phyloP scores from a whole-genome alignment of 2,113 vertebrate species.

The Gobiocypris rarus region DNA sequence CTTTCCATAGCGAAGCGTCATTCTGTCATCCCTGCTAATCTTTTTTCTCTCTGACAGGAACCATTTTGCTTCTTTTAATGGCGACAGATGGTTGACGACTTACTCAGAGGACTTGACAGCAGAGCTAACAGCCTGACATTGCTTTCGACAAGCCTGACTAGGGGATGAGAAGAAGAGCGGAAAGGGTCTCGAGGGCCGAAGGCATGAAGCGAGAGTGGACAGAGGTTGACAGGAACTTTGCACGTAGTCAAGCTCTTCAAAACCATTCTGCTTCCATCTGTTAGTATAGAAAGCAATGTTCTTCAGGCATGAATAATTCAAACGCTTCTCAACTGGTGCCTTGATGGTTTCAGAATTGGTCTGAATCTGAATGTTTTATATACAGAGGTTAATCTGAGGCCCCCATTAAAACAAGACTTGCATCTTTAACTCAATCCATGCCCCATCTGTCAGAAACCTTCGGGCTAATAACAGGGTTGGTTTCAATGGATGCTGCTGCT shows the following conservation, averaged over 20 bases:
- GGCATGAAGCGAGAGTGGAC: slow-evolving; percentile 44
- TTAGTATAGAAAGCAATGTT: slow-evolving; percentile 48
- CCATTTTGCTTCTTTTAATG: slow-evolving; percentile 53
- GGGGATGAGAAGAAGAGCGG: neutral
- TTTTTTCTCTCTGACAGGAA: slow-evolving; percentile 58
- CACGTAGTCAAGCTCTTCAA: slow-evolving; percentile 36
- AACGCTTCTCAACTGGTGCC: slow-evolving; percentile 8
- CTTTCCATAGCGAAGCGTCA: neutral
- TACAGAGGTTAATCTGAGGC: slow-evolving; percentile 36
- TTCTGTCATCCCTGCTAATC: neutral
- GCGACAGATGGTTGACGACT: slow-evolving; percentile 63
- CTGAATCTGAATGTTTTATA: neutral
- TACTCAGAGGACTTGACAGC: slow-evolving; percentile 49
- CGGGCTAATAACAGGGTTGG: slow-evolving; percentile 46
- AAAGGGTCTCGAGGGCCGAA: slow-evolving; percentile 41
- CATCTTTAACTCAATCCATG: slow-evolving; percentile 53
- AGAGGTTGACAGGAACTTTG: slow-evolving; percentile 62
- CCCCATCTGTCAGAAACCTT: slow-evolving; percentile 55
- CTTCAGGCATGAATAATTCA: slow-evolving; percentile 63
- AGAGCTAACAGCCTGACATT: slow-evolving; percentile 58
- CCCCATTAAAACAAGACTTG: slow-evolving; percentile 42
- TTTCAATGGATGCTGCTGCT: slow-evolving; percentile 29
- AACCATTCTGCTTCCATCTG: slow-evolving; percentile 48
- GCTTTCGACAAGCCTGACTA: slow-evolving; percentile 51
- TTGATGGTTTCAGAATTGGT: slow-evolving; percentile 25